These are phyloP conservation scores for Sebastes fasciatus DNA, from an alignment of 2,113 vertebrate genomes.

Conservation along the genomic window DNA sequence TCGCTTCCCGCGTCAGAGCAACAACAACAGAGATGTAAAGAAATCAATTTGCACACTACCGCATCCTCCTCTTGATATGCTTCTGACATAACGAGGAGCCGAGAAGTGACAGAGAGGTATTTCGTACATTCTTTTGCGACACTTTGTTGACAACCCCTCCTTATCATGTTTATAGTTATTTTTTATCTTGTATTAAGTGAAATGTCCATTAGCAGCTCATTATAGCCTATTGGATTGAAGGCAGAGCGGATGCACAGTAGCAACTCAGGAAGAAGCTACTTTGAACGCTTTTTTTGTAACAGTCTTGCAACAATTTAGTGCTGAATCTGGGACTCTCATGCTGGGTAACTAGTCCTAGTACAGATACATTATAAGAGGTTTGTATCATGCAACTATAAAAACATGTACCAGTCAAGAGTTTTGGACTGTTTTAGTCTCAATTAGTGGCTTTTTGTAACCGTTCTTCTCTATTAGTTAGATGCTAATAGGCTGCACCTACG, in stretches of 20 bases:
- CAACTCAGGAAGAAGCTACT: conserved; percentile 45
- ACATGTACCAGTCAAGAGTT: too few relatives aligned
- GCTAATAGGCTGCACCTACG: neutral
- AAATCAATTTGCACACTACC: conserved; percentile 61
- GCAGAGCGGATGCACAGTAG: conserved; percentile 21
- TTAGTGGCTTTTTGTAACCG: neutral
- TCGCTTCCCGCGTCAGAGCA: conserved; percentile 59
- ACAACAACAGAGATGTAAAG: conserved; percentile 69
- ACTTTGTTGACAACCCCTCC: conserved; percentile 21
- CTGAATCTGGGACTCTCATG: conserved; percentile 8
- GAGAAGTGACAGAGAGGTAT: conserved; percentile 76
- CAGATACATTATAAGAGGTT: neutral
- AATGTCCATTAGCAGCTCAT: neutral
- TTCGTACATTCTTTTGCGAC: conserved; percentile 51
- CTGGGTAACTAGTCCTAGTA: neutral
- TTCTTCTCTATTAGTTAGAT: too few relatives aligned
- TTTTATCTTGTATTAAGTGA: neutral
- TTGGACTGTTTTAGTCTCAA: too few relatives aligned
- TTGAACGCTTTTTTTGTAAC: neutral
- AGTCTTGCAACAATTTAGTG: neutral
- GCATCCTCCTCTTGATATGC: conserved; percentile 71
- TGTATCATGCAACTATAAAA: neutral
- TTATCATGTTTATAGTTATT: neutral
- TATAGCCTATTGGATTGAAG: neutral
- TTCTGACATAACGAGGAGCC: conserved; percentile 71